These are phyloP conservation scores for Lamprotornis superbus DNA, from an alignment of 2,113 vertebrate genomes.

Conservation along the genomic window DNA sequence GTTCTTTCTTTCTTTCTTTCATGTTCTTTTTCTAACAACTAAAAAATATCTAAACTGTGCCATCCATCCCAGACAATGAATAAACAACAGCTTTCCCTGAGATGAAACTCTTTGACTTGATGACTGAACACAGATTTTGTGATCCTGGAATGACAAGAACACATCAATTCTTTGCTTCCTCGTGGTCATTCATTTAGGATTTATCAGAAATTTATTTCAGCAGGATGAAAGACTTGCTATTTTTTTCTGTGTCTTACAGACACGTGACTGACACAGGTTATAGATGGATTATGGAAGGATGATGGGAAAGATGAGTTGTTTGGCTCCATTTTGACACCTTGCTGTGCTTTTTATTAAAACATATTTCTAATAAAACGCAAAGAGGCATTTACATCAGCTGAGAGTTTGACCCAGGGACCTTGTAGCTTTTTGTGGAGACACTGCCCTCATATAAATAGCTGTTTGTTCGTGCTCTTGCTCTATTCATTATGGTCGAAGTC, in stretches of 20 bases:
- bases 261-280: not conserved
- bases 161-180: not conserved
- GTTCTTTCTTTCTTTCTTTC: not conserved
- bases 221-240: not conserved
- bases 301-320: not conserved
- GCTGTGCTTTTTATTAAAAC: conserved; percentile 18
- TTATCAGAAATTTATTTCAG: not conserved
- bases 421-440: conserved; percentile 51
- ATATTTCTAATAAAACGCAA: conserved; percentile 65
- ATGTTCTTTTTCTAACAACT: not conserved
- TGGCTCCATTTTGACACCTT: conserved; percentile 17
- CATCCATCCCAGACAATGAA: not conserved
- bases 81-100: not conserved
- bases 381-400: conserved; percentile 59
- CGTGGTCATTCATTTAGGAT: not conserved
- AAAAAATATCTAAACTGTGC: not conserved
- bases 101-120: not conserved
- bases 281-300: not conserved
- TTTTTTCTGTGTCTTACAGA: not conserved
- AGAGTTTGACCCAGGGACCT: conserved; percentile 63
- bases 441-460: conserved; percentile 70
- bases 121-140: not conserved
- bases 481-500: conserved; percentile 68
- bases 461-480: conserved; percentile 56
- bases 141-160: not conserved